Percentiles rank a stretch among this genome's conserved stretches.
Evolutionary conservation across 2,888 invertebrate species (phyloP).

Genomic region (Hemistola chrysoprasaria): DNA sequence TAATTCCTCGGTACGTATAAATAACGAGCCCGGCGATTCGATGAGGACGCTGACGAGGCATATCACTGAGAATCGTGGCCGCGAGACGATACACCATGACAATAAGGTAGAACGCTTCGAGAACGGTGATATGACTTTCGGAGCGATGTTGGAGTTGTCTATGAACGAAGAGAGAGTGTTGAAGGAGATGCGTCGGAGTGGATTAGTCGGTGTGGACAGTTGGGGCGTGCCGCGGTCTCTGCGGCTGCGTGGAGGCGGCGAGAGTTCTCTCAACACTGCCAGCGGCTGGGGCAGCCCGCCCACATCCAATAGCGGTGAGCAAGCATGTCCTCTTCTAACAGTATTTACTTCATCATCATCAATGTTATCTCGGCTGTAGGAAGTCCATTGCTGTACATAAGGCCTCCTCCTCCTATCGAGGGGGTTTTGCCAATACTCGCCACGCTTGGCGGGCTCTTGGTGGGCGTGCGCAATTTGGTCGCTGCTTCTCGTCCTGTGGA

Average conservation of each 20-base stretch:
- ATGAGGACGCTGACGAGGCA: constrained; percentile 27
- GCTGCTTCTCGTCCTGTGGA: too few relatives aligned
- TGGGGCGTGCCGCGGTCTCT: constrained; percentile 85
- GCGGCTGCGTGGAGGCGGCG: constrained; percentile 89
- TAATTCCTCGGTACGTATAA: constrained; percentile 82
- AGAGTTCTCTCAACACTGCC: constrained; percentile 90
- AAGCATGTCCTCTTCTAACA: not conserved
- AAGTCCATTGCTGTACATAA: too few relatives aligned
- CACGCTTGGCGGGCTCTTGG: too few relatives aligned
- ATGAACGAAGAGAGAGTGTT: constrained; percentile 56
- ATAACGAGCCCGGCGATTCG: constrained; percentile 75
- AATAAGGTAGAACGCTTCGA: constrained; percentile 70
- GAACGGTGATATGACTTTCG: constrained; percentile 77
- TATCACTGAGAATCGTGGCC: constrained; percentile 34
- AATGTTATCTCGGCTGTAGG: not conserved
- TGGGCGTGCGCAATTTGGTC: too few relatives aligned
- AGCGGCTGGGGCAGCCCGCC: constrained; percentile 91
- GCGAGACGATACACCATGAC: constrained; percentile 72
- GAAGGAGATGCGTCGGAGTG: constrained; percentile 44
- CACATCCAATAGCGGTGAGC: constrained; percentile 83
- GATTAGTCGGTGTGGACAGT: constrained; percentile 47
- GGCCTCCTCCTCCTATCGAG: too few relatives aligned
- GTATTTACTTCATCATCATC: not conserved
- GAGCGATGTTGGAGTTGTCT: constrained; percentile 69
- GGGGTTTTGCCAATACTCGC: too few relatives aligned